These are phyloP conservation scores for Peromyscus nudipes DNA, from an alignment of 2,797 vertebrate genomes.

Conservation along the genomic window DNA sequence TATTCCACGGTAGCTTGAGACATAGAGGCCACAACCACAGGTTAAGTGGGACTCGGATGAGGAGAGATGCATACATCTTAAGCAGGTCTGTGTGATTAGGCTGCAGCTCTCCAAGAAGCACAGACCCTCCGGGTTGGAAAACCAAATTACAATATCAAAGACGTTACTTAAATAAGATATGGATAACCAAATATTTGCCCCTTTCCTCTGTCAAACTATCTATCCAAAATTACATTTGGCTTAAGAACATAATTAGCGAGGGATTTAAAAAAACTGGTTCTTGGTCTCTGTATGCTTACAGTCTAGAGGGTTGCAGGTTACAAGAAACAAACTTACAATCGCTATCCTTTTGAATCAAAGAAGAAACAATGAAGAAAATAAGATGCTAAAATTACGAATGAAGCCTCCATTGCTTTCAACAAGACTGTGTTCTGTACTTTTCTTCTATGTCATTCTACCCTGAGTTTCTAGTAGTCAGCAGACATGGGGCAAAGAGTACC, in stretches of 20 bases:
- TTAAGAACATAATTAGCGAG: background rate
- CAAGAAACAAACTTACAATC: background rate
- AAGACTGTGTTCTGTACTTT: background rate
- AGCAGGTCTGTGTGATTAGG: background rate
- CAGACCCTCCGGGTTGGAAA: background rate
- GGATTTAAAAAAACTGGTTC: background rate
- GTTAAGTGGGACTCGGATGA: background rate
- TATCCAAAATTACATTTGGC: background rate
- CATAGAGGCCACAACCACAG: background rate
- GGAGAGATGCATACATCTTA: background rate
- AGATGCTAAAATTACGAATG: background rate
- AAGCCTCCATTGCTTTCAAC: background rate
- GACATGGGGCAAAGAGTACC: fast-evolving
- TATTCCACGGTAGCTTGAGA: background rate
- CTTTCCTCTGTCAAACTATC: background rate
- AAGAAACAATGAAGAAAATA: background rate
- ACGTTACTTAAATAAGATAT: background rate
- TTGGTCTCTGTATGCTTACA: background rate
- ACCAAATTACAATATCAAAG: background rate
- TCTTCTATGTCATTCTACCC: background rate
- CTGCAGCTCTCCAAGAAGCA: background rate
- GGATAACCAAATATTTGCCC: background rate
- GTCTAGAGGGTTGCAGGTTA: background rate
- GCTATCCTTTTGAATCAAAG: background rate
- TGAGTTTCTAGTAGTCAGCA: background rate